phyloP scores from a whole-genome alignment of 2,888 invertebrate species.

The Flexamia atlantica region DNA sequence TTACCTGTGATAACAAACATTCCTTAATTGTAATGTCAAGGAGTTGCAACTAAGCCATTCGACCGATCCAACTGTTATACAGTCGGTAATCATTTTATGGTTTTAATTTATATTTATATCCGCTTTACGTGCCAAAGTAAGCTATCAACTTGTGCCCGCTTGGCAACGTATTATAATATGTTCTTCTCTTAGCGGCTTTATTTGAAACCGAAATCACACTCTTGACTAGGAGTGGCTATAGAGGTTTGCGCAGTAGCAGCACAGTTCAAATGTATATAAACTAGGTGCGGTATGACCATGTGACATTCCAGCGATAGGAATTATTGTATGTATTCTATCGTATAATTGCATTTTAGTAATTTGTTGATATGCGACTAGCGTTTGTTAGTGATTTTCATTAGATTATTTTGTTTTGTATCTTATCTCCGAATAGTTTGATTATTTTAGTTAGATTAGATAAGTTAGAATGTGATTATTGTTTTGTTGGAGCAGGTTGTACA shows the following conservation, averaged over 20 bases:
- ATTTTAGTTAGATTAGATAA: constrained; percentile 56
- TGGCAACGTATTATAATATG: constrained; percentile 17
- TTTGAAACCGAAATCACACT: background rate
- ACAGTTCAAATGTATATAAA: constrained; percentile 56
- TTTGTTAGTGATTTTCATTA: constrained; percentile 55
- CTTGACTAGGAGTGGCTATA: background rate
- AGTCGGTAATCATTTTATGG: background rate
- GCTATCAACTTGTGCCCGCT: constrained; percentile 9
- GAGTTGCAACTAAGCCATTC: background rate
- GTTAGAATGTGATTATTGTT: constrained; percentile 42
- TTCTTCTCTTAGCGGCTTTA: constrained; percentile 47
- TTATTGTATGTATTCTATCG: constrained; percentile 54
- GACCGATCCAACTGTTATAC: background rate
- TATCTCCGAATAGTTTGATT: constrained; percentile 48
- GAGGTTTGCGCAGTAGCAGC: constrained; percentile 19
- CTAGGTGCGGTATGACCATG: constrained; percentile 30
- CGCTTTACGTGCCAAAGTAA: constrained; percentile 36
- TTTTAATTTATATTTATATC: background rate
- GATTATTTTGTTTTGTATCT: constrained; percentile 51
- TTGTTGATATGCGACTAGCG: constrained; percentile 46
- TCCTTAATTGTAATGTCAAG: background rate
- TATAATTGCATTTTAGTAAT: constrained; percentile 45
- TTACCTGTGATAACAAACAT: background rate
- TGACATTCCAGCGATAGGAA: constrained; percentile 53
- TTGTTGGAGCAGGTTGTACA: constrained; percentile 43